Conservation (phyloP, 2,888 invertebrate genomes). For the Dasysyrphus albostriatus region DNA sequence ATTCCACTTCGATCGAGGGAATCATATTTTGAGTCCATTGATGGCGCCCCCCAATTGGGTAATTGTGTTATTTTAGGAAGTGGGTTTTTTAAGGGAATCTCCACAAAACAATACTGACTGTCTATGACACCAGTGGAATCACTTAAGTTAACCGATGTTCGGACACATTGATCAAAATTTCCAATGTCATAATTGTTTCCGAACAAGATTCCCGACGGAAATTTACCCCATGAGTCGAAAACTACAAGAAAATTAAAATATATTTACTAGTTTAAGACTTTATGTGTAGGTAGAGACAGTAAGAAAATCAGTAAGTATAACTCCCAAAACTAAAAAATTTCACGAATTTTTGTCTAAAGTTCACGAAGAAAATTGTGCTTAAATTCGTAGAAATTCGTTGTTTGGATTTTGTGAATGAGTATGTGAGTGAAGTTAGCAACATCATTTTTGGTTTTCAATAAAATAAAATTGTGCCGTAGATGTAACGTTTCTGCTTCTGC, state of each 20-base stretch:
- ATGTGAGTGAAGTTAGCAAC: no score
- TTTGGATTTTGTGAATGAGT: no score
- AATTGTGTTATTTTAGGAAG: neutral
- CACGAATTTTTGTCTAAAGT: no score
- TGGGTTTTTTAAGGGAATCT: conserved; percentile 23
- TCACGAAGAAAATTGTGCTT: no score
- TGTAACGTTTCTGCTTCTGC: no score
- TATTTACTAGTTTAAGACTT: neutral
- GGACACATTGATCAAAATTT: conserved; percentile 80
- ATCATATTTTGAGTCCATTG: neutral
- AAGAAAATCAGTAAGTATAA: no score
- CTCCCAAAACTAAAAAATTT: no score
- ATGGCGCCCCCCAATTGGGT: neutral
- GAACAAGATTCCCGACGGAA: conserved; percentile 78
- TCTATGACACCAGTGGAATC: conserved; percentile 72
- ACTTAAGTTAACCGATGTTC: conserved; percentile 30
- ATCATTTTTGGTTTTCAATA: no score
- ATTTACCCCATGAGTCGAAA: conserved; percentile 80
- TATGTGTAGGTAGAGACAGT: no score
- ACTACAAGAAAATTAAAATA: conserved; percentile 77
- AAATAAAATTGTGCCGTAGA: no score
- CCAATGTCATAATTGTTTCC: conserved; percentile 78
- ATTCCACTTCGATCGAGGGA: neutral
- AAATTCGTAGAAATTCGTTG: no score
- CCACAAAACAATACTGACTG: conserved; percentile 79